Conservation (phyloP, 2,113 vertebrate species). For the Phasianus colchicus region DNA sequence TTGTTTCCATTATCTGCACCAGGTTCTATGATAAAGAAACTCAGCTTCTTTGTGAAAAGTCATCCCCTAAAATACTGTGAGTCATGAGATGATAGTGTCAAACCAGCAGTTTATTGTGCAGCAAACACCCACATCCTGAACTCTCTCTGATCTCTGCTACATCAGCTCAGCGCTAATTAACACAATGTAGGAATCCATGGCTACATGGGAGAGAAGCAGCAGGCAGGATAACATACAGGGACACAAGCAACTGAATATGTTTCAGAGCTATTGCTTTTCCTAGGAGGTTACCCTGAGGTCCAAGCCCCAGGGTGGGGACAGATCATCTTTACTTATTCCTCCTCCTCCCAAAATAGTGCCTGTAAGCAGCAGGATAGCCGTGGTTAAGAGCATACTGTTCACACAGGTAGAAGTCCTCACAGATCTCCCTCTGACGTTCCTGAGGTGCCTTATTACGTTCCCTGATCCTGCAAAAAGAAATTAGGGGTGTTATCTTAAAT, state of each 20-base stretch:
- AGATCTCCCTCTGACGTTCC: constrained; percentile 86
- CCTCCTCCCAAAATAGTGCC: constrained; percentile 78
- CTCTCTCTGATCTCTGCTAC: constrained; percentile 44
- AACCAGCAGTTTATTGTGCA: constrained; percentile 76
- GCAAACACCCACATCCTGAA: constrained; percentile 56
- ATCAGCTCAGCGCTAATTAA: constrained; percentile 38
- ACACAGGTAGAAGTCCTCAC: constrained; percentile 88
- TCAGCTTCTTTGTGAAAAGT: not conserved
- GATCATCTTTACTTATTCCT: constrained; percentile 46
- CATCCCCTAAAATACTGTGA: constrained; percentile 36
- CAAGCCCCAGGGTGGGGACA: not conserved
- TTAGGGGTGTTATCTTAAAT: not conserved
- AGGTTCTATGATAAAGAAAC: not conserved
- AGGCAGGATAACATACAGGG: constrained; percentile 51
- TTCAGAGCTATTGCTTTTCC: constrained; percentile 57
- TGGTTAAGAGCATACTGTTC: constrained; percentile 78
- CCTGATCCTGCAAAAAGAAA: constrained; percentile 66
- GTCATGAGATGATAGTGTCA: constrained; percentile 63
- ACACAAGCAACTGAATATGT: constrained; percentile 69
- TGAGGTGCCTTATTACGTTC: constrained; percentile 76
- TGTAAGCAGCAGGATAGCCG: constrained; percentile 85
- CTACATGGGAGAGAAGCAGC: constrained; percentile 46
- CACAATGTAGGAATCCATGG: constrained; percentile 35
- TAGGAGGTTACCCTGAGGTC: constrained; percentile 25
- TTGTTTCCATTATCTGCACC: not conserved